Evolutionary conservation across 2,797 vertebrate species (phyloP), one percentile per base, ranked within the genome.

Genomic region (Platalea minor): DNA sequence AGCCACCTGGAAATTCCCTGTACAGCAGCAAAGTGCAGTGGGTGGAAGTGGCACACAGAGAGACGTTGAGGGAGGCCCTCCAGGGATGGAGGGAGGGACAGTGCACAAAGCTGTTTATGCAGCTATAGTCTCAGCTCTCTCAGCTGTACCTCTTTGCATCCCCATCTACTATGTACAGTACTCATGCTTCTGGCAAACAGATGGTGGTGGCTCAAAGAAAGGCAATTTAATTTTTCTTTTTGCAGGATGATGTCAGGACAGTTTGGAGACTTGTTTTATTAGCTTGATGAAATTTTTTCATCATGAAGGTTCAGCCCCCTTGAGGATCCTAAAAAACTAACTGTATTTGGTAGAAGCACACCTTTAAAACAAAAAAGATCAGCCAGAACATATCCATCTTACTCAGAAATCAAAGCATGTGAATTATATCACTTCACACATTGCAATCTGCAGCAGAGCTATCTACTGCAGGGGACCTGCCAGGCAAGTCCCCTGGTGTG

Each of bases 1-100:
- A 89, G 73, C 92, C 78, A 92, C 89, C 91, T 95, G 95, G 93
- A 96, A 94, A 97, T 94, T 96, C 87, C 85, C 92, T 59, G 37
- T 85, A 31, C 35, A 50, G 82, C 79, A 76, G 54, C 0, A 0
- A 82, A 88, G 83, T 70, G 89, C 95, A 94, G 91, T 93, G 89
- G 76, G 91, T 96, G 85, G 96, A 96, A 95, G 82, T 0, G 1
- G 82, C 3, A 3, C 72, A 74, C 54, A 61, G 54, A 37, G 41
- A 85, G 67, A 24, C 1, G 5, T 26, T 41, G 76, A 69, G 79
- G 85, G 78, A 81, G 45, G 51, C 75, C 88, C 93, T 83, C 68
- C 31, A 57, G 94, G 75, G 94, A 72, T 5, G 33, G 57, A 2
- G 1, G 35, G 45, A 29, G 5, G 75, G 92, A 77, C 72, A 74